Percentiles rank a stretch among this genome's conserved stretches.
phyloP scores from a whole-genome alignment of 2,888 invertebrate genomes.

The Ctenicera cuprea region DNA sequence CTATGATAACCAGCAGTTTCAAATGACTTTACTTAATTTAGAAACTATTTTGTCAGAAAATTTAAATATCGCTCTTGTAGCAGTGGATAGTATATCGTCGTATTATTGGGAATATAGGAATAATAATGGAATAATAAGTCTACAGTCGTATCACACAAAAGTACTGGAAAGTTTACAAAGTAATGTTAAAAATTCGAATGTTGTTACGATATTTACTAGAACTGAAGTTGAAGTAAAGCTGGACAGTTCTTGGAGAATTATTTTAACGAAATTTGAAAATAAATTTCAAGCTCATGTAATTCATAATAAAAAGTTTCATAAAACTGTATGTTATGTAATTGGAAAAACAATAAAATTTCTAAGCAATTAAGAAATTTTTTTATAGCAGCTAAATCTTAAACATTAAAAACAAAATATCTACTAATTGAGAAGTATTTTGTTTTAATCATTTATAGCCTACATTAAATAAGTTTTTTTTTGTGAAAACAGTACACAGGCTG shows the following conservation, averaged over 20 bases:
- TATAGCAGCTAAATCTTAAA: too few relatives aligned
- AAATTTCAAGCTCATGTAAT: constrained; percentile 17
- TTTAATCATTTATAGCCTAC: too few relatives aligned
- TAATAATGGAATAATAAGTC: constrained; percentile 46
- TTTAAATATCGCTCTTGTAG: constrained; percentile 70
- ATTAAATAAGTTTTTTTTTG: too few relatives aligned
- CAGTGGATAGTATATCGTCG: constrained; percentile 73
- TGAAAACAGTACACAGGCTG: too few relatives aligned
- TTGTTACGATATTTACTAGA: constrained; percentile 36
- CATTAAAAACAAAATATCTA: too few relatives aligned
- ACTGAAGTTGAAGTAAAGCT: constrained; percentile 1
- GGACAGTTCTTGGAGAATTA: constrained; percentile 13
- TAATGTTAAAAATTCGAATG: constrained; percentile 28
- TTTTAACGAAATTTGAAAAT: constrained; percentile 7
- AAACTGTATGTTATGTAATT: constrained; percentile 11
- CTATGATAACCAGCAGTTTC: constrained; percentile 68
- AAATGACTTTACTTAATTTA: constrained; percentile 67
- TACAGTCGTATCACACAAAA: constrained; percentile 39
- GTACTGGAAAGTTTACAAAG: constrained; percentile 31
- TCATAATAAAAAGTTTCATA: constrained; percentile 1
- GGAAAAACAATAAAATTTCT: constrained; percentile 30
- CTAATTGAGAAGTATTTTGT: too few relatives aligned
- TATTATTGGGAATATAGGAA: constrained; percentile 72
- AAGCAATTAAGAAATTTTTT: not conserved
- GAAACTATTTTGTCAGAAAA: constrained; percentile 70